Evolutionary conservation across 2,797 vertebrate genomes (phyloP).

Genomic region (Chloroceryle amazona): DNA sequence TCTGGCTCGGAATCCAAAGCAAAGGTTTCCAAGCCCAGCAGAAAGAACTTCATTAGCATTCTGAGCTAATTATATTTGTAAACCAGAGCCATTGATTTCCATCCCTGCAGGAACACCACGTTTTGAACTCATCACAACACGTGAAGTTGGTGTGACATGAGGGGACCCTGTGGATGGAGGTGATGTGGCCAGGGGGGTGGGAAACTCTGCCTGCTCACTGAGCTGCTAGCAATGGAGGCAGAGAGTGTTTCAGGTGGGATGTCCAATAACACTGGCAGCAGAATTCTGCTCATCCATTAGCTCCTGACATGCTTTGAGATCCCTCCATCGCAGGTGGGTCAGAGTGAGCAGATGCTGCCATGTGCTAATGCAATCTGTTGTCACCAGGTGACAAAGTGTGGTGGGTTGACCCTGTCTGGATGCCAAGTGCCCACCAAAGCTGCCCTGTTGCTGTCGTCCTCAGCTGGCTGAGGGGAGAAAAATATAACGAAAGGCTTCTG

Average conservation of each 20-base stretch:
- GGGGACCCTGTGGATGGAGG: not conserved
- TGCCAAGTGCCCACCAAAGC: not conserved
- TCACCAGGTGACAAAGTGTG: not conserved
- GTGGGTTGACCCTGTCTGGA: not conserved
- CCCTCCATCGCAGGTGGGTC: not conserved
- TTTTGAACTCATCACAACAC: accelerated
- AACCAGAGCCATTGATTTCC: not conserved
- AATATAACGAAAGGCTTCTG: not conserved
- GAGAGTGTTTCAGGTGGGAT: not conserved
- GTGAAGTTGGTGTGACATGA: accelerated
- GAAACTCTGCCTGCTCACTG: accelerated
- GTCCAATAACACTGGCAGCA: accelerated
- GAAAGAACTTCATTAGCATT: not conserved
- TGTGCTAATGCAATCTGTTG: not conserved
- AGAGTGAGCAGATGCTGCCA: accelerated
- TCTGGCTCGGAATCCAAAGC: not conserved
- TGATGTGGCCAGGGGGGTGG: accelerated
- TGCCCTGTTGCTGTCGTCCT: not conserved
- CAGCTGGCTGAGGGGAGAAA: not conserved
- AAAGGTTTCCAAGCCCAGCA: not conserved
- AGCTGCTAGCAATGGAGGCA: not conserved
- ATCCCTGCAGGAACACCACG: accelerated
- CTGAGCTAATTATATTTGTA: not conserved
- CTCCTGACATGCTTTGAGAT: not conserved
- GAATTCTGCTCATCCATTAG: not conserved